Base-by-base conservation (phyloP, 2,888 invertebrate species). In the Tinea pellionella region DNA sequence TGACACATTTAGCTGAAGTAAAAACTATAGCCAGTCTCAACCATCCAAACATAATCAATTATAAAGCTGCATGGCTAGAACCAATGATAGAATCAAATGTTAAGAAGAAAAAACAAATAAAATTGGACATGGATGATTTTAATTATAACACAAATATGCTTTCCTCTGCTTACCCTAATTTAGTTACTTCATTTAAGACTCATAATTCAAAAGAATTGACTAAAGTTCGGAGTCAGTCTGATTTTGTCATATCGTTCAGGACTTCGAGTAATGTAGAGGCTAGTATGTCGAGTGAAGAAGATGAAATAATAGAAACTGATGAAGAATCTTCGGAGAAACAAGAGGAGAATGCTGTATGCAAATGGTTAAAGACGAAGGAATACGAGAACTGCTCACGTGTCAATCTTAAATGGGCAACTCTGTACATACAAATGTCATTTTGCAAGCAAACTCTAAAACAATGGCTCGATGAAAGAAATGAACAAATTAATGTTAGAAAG, bases 31-130 rank as follows among this genome's bases (percentile, higher is more conserved):
- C 95, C 0, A 91, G 90, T 68, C 79, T 95, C 24, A 92, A 93
- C 69, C 95, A 95, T 79, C 89, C 91, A 0, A 94, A 95, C 72
- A 93, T 95, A 63, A 94, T 95, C 4, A 91, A 93, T 18, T 95
- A 95, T 69, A 94, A 95, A 81, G 92, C 92, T 0, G 94, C 95
- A 0, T 95, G 95, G 95, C 77, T 95, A 30, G 95, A 95, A 75
- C 89, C 90, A 0, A 81, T 89, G 77, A 83, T 90, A 63, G 88
- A 89, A 63, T 84, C 84, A 0, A 82, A 73, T 15, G 67, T 79
- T 1, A 62, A 60, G 18, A 81, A 80, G 60, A 82, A 80, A 68
- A 69, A 66, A 13, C 76, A 70, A 12, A 69, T 66, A 13, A 71
- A 75, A 59, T 79, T 79, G 77, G 85, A 88, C 2, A 77, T 80